phyloP scores from a whole-genome alignment of 30 jellyfish, hydroid and myxozoan genomes.

The Pelagia noctiluca region DNA sequence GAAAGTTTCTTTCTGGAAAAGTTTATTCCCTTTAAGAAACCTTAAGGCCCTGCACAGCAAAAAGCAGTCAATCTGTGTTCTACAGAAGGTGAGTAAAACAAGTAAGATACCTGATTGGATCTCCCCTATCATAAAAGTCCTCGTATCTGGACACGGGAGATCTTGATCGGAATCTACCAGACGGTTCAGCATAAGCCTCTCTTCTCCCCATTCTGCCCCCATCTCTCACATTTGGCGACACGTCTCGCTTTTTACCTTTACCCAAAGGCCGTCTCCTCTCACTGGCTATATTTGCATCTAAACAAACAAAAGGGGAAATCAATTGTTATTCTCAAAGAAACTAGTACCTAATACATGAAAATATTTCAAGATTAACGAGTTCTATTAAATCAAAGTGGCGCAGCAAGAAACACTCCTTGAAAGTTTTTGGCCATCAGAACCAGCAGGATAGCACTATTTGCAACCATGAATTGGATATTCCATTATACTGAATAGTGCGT shows the following conservation, averaged over 20 bases:
- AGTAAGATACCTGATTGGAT: conserved; percentile 28
- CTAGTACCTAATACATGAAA: too few species aligned
- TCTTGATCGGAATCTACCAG: conserved; percentile 56
- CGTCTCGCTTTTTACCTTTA: conserved; percentile 63
- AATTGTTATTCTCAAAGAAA: too few species aligned
- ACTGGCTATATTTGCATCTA: conserved; percentile 94
- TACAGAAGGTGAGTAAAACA: conserved; percentile 11
- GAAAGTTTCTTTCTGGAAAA: too few species aligned
- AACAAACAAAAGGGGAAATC: too few species aligned
- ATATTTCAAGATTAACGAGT: too few species aligned
- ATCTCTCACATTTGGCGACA: neutral
- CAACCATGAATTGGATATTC: too few species aligned
- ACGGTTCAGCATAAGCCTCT: conserved; percentile 52
- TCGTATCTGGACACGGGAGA: conserved; percentile 94
- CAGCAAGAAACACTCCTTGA: too few species aligned
- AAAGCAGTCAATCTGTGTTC: neutral
- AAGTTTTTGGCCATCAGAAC: too few species aligned
- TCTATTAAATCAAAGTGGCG: too few species aligned
- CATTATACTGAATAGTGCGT: too few species aligned
- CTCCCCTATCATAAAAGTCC: conserved; percentile 72
- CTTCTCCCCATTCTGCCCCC: conserved; percentile 30
- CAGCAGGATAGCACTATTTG: too few species aligned
- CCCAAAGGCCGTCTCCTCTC: conserved; percentile 80
- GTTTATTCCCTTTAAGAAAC: neutral
- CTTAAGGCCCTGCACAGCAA: neutral